These are phyloP conservation scores for Tupiocoris notatus DNA, from an alignment of 2,888 invertebrate species.

Conservation along the genomic window DNA sequence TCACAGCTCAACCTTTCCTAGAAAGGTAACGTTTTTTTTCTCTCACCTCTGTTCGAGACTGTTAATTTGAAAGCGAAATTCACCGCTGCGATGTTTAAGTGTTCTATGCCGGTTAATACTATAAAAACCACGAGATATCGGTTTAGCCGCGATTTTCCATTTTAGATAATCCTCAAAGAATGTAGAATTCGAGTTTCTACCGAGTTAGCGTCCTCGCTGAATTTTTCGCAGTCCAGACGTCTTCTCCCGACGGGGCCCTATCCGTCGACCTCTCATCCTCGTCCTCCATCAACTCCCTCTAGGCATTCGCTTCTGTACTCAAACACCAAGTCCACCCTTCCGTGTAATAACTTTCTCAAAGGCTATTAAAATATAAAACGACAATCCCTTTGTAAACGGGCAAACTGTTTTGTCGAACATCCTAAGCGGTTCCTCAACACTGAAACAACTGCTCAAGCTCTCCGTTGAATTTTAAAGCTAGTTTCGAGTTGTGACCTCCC, in stretches of 20 bases:
- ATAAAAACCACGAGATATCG: no score
- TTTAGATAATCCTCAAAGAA: no score
- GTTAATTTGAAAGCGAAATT: no score
- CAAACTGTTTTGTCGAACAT: slow-evolving; percentile 22
- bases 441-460: slow-evolving; percentile 15
- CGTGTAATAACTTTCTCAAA: slow-evolving; percentile 23
- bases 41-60: no score
- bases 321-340: slow-evolving; percentile 20
- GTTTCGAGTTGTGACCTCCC: neutral
- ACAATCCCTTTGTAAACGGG: slow-evolving; percentile 27
- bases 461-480: slow-evolving; percentile 4
- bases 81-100: no score
- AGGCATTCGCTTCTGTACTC: neutral
- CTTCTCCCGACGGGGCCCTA: neutral
- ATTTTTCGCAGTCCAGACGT: neutral
- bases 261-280: neutral
- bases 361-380: slow-evolving; percentile 30
- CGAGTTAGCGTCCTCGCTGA: no score
- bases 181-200: no score
- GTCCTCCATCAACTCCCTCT: neutral
- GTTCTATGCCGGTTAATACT: no score
- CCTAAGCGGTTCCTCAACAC: slow-evolving; percentile 14
- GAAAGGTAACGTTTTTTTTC: no score
- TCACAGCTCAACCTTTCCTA: no score
- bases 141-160: no score